phyloP scores from a whole-genome alignment of 2,113 vertebrate genomes.

The Myocastor coypus region DNA sequence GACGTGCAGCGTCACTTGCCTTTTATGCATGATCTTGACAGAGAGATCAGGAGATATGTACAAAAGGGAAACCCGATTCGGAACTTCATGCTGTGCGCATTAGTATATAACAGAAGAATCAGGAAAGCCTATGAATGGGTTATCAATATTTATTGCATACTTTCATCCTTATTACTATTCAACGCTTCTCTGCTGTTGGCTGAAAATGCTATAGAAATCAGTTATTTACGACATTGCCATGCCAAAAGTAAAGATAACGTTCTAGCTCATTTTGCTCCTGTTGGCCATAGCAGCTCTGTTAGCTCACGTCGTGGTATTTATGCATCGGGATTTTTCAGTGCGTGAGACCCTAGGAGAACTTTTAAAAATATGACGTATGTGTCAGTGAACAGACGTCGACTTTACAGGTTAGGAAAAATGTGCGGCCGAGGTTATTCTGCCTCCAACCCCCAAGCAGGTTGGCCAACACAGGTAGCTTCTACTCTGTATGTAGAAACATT shows the following conservation, averaged over 20 bases:
- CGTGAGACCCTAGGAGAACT: neutral
- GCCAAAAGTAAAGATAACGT: neutral
- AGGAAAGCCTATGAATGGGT: neutral
- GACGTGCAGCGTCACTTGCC: neutral
- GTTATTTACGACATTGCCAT: neutral
- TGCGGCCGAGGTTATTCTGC: neutral
- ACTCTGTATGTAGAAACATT: neutral
- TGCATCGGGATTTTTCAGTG: neutral
- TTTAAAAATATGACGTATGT: neutral
- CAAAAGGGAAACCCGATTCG: neutral
- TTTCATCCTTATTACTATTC: neutral
- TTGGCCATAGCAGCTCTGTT: neutral
- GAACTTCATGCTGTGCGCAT: neutral
- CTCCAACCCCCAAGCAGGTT: accelerated
- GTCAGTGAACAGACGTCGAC: neutral
- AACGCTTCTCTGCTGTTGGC: neutral
- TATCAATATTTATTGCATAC: neutral
- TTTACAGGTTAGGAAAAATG: conserved; percentile 11
- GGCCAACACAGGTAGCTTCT: neutral
- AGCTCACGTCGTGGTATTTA: neutral
- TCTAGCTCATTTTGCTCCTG: neutral
- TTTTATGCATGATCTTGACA: neutral
- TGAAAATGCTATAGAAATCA: conserved; percentile 20
- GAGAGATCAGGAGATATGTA: neutral
- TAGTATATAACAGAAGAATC: neutral